phyloP scores from a whole-genome alignment of 1,140 invertebrate species.

The Cotesia typhae region DNA sequence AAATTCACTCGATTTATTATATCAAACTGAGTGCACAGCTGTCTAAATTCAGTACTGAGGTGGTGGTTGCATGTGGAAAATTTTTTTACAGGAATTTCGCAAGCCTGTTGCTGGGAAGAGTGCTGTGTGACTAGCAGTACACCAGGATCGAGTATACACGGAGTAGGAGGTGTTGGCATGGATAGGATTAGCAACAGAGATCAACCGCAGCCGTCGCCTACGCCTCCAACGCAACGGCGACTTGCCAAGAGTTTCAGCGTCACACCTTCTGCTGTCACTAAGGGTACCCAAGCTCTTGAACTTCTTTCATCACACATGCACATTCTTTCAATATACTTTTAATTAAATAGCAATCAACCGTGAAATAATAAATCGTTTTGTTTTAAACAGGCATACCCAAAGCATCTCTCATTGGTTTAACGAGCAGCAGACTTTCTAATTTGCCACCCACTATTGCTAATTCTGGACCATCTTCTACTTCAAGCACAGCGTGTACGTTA shows the following conservation, averaged over 20 bases:
- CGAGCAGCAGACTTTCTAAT: constrained; percentile 73
- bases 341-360: background rate
- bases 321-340: background rate
- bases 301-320: constrained; percentile 25
- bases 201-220: constrained; percentile 70
- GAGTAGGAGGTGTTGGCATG: constrained; percentile 47
- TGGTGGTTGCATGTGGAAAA: constrained; percentile 48
- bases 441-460: constrained; percentile 75
- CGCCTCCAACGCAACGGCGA: constrained; percentile 81
- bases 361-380: constrained; percentile 26
- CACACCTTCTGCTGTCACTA: constrained; percentile 72
- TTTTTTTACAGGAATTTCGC: constrained; percentile 64
- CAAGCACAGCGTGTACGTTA: constrained; percentile 73
- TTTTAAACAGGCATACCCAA: constrained; percentile 76
- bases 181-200: constrained; percentile 55
- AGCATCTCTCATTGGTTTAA: constrained; percentile 79
- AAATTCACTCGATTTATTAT: constrained; percentile 19
- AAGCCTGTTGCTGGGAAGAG: constrained; percentile 65
- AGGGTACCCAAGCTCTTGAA: constrained; percentile 61
- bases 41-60: constrained; percentile 31
- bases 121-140: constrained; percentile 57
- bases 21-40: constrained; percentile 27
- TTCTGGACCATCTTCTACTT: constrained; percentile 75
- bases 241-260: constrained; percentile 91
- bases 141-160: constrained; percentile 49